Percentiles rank a stretch among this genome's conserved stretches.
Evolutionary conservation across 2,888 invertebrate genomes (phyloP).

Genomic region (Dryomyza anilis): DNA sequence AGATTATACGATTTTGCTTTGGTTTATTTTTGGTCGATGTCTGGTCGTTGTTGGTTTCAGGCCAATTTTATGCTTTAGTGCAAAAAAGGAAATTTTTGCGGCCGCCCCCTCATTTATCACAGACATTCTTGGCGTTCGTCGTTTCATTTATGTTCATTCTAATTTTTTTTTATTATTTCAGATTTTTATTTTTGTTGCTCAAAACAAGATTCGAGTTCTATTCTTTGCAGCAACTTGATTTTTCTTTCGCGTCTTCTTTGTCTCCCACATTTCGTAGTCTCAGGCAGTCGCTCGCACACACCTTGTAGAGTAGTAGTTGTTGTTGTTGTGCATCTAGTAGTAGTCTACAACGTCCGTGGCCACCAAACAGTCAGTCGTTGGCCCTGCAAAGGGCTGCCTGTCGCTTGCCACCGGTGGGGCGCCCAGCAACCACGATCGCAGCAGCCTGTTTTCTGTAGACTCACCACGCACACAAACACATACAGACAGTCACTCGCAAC

Average conservation of each 20-base stretch:
- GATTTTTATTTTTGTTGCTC: constrained; percentile 3
- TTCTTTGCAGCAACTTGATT: not conserved
- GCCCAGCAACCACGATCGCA: not conserved
- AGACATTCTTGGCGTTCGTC: constrained; percentile 1
- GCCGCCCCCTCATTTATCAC: constrained; percentile 20
- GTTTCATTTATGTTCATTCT: no score
- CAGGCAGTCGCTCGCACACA: no score
- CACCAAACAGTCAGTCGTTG: not conserved
- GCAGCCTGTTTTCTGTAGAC: not conserved
- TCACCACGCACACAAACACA: no score
- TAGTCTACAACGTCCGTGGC: not conserved
- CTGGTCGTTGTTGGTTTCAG: no score
- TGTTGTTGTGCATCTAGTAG: not conserved
- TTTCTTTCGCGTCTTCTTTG: not conserved
- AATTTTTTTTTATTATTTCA: no score
- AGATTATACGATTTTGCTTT: constrained; percentile 10
- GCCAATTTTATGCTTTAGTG: constrained; percentile 1
- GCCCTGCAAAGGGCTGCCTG: not conserved
- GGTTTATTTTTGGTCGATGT: not conserved
- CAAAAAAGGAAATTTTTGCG: constrained; percentile 21
- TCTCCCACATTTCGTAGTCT: not conserved
- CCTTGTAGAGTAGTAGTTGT: not conserved
- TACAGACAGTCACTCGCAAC: no score
- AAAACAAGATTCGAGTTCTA: constrained; percentile 11
- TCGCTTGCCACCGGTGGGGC: not conserved